These are phyloP conservation scores for Brachypalpus laphriformis DNA, from an alignment of 2,888 invertebrate species.

Conservation along the genomic window DNA sequence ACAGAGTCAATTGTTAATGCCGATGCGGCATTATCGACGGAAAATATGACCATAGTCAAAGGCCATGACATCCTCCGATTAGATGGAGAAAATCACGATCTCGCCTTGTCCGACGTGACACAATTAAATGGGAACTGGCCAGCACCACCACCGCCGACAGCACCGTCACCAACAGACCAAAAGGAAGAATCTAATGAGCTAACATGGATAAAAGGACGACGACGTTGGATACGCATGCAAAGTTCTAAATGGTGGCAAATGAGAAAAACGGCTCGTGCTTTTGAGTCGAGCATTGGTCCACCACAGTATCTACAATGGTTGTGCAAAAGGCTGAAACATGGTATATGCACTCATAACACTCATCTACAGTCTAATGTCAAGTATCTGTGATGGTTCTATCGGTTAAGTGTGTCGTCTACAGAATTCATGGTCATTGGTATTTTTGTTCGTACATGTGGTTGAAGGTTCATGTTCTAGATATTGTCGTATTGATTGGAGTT, in stretches of 20 bases:
- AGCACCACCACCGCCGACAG: conserved; percentile 1
- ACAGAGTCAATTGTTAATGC: conserved; percentile 64
- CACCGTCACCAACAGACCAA: conserved; percentile 32
- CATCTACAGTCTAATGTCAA: conserved; percentile 21
- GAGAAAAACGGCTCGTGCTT: conserved; percentile 36
- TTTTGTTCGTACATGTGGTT: background rate
- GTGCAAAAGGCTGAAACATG: conserved; percentile 64
- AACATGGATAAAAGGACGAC: conserved; percentile 16
- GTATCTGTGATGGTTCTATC: conserved; percentile 6
- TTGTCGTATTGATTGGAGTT: background rate
- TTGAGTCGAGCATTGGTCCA: conserved; percentile 60
- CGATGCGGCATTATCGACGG: conserved; percentile 57
- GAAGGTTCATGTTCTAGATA: background rate
- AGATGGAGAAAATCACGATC: conserved; percentile 29
- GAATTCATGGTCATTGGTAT: background rate
- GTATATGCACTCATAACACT: conserved; percentile 35
- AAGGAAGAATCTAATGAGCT: conserved; percentile 60
- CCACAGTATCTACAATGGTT: conserved; percentile 72
- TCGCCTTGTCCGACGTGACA: conserved; percentile 45
- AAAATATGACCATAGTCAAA: conserved; percentile 40
- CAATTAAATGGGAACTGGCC: conserved; percentile 49
- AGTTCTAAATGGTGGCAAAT: conserved; percentile 26
- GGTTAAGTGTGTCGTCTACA: conserved; percentile 4
- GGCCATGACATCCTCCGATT: conserved; percentile 59
- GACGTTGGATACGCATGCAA: conserved; percentile 37